Percentiles rank a stretch among this genome's conserved stretches.
Evolutionary conservation across 2,113 vertebrate species (phyloP).

Genomic region (Macrotus californicus): DNA sequence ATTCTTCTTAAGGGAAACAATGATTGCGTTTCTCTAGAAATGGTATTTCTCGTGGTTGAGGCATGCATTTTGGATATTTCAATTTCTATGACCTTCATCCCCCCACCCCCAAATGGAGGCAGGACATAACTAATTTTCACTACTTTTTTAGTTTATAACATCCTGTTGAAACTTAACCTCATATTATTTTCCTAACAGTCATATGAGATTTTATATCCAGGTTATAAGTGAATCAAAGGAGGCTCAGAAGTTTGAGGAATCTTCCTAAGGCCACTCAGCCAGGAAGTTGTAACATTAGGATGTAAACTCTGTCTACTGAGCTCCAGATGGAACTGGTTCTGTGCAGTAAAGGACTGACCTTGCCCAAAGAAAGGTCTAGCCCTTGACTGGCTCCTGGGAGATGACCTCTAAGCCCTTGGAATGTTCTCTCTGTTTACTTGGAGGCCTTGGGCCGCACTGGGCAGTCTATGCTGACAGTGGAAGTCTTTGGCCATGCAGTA

Average conservation of each 20-base stretch:
- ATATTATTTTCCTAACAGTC: background rate
- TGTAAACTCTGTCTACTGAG: background rate
- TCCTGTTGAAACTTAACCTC: background rate
- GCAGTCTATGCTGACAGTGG: background rate
- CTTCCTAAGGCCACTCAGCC: background rate
- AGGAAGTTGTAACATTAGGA: background rate
- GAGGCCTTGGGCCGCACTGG: no score
- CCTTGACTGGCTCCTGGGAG: background rate
- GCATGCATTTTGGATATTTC: background rate
- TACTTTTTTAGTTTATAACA: background rate
- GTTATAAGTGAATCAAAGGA: background rate
- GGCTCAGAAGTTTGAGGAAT: background rate
- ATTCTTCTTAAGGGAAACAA: background rate
- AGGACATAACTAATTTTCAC: background rate
- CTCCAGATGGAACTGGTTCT: background rate
- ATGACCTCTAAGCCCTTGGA: background rate
- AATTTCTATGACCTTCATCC: background rate
- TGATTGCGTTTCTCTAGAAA: background rate
- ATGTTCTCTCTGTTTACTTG: background rate
- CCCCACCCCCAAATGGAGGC: no score
- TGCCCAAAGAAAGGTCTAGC: background rate
- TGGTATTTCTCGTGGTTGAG: background rate
- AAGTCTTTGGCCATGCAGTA: background rate
- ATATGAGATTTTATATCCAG: background rate
- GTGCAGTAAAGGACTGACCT: background rate